Evolutionary conservation across 2,888 invertebrate species (phyloP).

Genomic region (Mesochorus sp.): DNA sequence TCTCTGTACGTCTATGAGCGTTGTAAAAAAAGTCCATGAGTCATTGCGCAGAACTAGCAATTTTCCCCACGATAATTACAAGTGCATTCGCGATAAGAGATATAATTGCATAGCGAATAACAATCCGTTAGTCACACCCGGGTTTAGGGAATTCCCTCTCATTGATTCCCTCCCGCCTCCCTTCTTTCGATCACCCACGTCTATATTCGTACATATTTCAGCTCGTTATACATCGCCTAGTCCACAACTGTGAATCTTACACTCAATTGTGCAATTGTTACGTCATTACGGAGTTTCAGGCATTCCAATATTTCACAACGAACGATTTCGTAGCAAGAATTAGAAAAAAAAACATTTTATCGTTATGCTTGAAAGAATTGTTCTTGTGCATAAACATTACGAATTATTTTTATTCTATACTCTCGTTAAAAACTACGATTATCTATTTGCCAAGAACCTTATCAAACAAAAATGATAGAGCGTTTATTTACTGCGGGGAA

Average conservation of each 20-base stretch:
- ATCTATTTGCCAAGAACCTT: too few species aligned
- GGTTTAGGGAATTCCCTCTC: slow-evolving; percentile 49
- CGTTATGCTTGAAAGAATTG: slow-evolving; percentile 64
- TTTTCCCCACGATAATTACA: slow-evolving; percentile 35
- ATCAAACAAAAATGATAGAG: too few species aligned
- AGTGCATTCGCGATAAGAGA: slow-evolving; percentile 54
- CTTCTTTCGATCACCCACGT: background rate
- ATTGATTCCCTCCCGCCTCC: background rate
- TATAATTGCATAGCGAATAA: slow-evolving; percentile 34
- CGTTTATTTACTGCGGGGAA: too few species aligned
- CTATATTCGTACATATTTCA: background rate
- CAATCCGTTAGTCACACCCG: slow-evolving; percentile 53
- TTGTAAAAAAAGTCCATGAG: slow-evolving; percentile 39
- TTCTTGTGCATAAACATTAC: background rate
- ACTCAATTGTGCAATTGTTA: slow-evolving; percentile 38
- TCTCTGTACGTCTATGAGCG: slow-evolving; percentile 31
- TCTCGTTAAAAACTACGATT: too few species aligned
- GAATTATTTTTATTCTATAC: slow-evolving; percentile 23
- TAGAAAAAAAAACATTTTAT: slow-evolving; percentile 67
- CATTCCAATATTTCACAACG: slow-evolving; percentile 22
- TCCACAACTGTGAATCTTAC: slow-evolving; percentile 27
- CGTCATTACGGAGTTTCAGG: slow-evolving; percentile 32
- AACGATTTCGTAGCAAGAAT: slow-evolving; percentile 45
- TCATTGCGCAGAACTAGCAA: slow-evolving; percentile 52
- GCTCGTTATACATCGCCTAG: background rate